Conservation (phyloP, 2,113 vertebrate genomes). For the Aldabrachelys gigantea region DNA sequence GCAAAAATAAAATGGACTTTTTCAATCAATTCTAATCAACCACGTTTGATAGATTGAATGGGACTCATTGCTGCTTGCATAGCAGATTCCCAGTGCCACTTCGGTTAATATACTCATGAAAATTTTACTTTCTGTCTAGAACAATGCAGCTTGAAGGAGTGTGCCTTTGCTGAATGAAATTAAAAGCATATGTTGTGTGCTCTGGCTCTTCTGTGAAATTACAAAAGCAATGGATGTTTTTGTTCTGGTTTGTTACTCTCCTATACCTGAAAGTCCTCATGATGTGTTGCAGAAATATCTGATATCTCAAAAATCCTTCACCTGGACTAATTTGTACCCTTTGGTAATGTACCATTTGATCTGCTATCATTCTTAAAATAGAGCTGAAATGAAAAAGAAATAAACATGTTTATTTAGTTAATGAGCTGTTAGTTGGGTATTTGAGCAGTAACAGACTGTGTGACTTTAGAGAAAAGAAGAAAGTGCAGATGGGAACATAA, state of each 20-base stretch:
- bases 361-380: conserved; percentile 1
- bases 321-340: neutral
- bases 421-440: conserved; percentile 14
- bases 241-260: neutral
- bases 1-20: neutral
- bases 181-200: neutral
- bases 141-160: neutral
- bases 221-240: neutral
- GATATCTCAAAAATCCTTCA: conserved; percentile 3
- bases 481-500: conserved; percentile 9
- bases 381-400: conserved; percentile 32
- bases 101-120: conserved; percentile 12
- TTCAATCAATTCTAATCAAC: neutral
- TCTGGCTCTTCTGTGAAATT: neutral
- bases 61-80: neutral
- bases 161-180: neutral
- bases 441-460: conserved; percentile 5
- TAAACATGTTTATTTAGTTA: conserved; percentile 20
- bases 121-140: neutral
- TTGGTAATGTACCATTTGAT: neutral
- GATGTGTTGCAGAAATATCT: accelerated
- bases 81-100: neutral
- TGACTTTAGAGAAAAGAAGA: neutral
- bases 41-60: neutral
- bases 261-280: neutral